Evolutionary conservation across 2,113 vertebrate genomes (phyloP), one percentile per base, ranked within the genome.

Genomic region (Elephas maximus): DNA sequence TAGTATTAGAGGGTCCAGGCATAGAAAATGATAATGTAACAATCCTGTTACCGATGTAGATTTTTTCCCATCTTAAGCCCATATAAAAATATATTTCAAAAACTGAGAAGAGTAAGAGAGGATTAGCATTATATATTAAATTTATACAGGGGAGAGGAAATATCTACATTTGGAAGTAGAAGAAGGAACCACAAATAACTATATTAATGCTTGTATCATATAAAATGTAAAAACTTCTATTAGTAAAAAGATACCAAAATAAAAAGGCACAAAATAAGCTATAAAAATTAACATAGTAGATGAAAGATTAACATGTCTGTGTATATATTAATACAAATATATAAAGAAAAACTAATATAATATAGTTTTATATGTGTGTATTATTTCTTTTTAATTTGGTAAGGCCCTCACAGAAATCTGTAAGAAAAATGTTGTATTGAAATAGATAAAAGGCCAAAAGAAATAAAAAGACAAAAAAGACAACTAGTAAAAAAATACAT

Each of bases 71-170:
- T 65, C 17, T 12, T 76, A 93, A 83, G 62, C 79, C 63, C 41
- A 79, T 41, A 95, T 57, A n/a, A 93, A 93, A 89, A 69, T 41
- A 77, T 51, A 80, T 80, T 57, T 33, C 37, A 95, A 80, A 95
- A 65, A 17, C 41, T 24, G 26, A 57, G 63, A 90, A 86, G 48
- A 8, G 6, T 53, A 44, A 82, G 10, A 74, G 76, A 92, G 23
- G 10, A 87, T 92, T 88, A 53, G 57, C 11, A 81, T 23, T 95
- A 89, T 48, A 9, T 69, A 33, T 37, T 79, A 90, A 90, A 85
- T 81, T 30, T 78, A 89, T 20, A 23, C 33, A 51, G 14, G 23
- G 30, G 37, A 88, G 4, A 12, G 93, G 8, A 12, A 65, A 44
- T 82, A 85, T 33, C 78, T 88, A 73, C 4, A 67, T 33, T 88